Conservation (phyloP, 2,888 invertebrate species). For the Malacosoma neustria region DNA sequence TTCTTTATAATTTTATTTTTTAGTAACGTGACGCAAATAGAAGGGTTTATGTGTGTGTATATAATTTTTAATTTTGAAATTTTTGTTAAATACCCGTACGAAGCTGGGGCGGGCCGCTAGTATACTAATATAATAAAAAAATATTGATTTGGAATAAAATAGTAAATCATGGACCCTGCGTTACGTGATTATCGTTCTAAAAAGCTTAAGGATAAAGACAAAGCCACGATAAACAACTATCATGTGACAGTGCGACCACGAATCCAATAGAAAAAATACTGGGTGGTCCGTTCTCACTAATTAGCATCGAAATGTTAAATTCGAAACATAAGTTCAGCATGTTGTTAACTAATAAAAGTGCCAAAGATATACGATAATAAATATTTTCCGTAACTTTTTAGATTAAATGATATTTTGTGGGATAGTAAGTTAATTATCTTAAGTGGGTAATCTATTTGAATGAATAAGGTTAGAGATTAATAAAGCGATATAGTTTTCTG, state of each 20-base stretch:
- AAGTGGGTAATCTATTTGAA: not conserved
- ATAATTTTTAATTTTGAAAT: no score
- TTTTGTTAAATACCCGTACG: no score
- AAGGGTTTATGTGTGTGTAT: no score
- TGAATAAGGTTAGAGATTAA: no score
- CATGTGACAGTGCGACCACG: not conserved
- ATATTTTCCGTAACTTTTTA: not conserved
- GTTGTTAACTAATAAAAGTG: not conserved
- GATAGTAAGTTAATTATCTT: not conserved
- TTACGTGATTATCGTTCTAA: no score
- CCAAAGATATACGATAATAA: not conserved
- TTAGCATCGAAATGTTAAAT: not conserved
- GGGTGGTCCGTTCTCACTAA: not conserved
- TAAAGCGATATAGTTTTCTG: no score
- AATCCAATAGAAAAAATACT: constrained; percentile 6
- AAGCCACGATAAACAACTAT: constrained; percentile 10
- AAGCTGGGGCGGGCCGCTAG: no score
- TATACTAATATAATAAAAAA: no score
- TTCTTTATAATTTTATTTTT: no score
- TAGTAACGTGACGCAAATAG: no score
- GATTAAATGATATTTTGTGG: not conserved
- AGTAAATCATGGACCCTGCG: no score
- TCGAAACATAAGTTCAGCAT: not conserved
- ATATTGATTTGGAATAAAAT: no score
- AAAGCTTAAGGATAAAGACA: not conserved